A percentile compares a stretch with the other conserved stretches of the same genome.
Conservation (phyloP, 1,140 invertebrate genomes). For the Bombyx mandarina region DNA sequence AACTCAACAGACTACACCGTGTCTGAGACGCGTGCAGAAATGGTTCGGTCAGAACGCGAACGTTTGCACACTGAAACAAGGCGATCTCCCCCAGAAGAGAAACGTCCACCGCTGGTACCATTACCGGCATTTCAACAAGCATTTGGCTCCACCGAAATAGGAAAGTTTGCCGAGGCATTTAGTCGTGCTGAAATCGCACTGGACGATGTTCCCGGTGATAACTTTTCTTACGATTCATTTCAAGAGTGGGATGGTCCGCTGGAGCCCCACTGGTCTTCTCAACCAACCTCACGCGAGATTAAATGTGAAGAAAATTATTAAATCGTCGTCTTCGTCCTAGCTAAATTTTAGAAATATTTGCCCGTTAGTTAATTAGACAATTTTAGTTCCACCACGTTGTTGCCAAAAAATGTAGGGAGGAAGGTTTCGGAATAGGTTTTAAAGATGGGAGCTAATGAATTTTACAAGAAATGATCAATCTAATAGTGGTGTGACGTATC, state of each 20-base stretch:
- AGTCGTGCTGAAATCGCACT: slow-evolving; percentile 50
- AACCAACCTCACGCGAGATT: slow-evolving; percentile 47
- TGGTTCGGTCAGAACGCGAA: slow-evolving; percentile 23
- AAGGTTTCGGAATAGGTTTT: slow-evolving; percentile 45
- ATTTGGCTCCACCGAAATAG: slow-evolving; percentile 84
- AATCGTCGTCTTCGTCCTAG: slow-evolving; percentile 32
- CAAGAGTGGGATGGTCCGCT: slow-evolving; percentile 50
- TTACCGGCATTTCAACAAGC: slow-evolving; percentile 83
- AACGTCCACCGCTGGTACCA: slow-evolving; percentile 61
- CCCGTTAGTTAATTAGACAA: slow-evolving; percentile 60
- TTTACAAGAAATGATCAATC: slow-evolving; percentile 46
- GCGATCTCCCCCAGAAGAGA: slow-evolving; percentile 37
- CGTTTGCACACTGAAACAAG: slow-evolving; percentile 25
- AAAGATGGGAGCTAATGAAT: slow-evolving; percentile 53
- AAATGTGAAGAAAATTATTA: slow-evolving; percentile 64
- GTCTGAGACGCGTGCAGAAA: slow-evolving; percentile 17
- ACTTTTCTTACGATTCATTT: slow-evolving; percentile 50
- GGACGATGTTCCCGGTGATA: slow-evolving; percentile 39
- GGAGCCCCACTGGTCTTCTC: slow-evolving; percentile 50
- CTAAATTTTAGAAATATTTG: slow-evolving; percentile 39
- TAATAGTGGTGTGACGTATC: slow-evolving; percentile 60
- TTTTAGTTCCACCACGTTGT: slow-evolving; percentile 64
- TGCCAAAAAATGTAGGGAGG: slow-evolving; percentile 59
- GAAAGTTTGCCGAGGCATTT: slow-evolving; percentile 76
- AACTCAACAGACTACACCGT: slow-evolving; percentile 22